A percentile compares a stretch with the other conserved stretches of the same genome.
phyloP scores from a whole-genome alignment of 2,113 vertebrate species.

The Chionomys nivalis region DNA sequence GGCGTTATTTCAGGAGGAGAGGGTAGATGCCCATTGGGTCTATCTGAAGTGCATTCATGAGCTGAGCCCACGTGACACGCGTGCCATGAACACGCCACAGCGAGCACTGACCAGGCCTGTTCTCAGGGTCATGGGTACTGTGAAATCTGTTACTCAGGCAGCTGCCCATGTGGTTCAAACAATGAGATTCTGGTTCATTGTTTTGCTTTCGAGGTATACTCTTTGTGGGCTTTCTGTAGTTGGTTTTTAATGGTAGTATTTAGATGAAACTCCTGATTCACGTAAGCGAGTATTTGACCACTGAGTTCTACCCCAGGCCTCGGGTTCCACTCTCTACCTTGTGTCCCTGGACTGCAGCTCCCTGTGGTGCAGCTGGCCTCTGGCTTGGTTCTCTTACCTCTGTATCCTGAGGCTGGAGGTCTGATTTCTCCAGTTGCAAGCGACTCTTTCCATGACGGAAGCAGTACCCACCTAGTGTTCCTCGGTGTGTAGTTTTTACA shows the following conservation, averaged over 20 bases:
- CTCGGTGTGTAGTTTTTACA: background rate
- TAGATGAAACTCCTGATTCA: background rate
- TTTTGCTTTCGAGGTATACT: background rate
- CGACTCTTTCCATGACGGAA: background rate
- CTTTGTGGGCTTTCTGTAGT: background rate
- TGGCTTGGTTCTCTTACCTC: background rate
- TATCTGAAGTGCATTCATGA: background rate
- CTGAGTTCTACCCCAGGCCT: background rate
- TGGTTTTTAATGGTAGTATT: background rate
- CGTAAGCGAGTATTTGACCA: background rate
- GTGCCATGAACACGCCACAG: rapidly evolving
- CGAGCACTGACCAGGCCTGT: too few relatives aligned
- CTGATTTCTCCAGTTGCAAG: background rate
- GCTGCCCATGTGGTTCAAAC: background rate
- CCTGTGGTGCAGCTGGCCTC: rapidly evolving
- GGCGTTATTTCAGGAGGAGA: background rate
- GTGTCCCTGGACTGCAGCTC: background rate
- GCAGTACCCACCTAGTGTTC: background rate
- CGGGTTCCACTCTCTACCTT: background rate
- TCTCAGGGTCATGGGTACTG: background rate
- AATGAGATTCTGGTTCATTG: background rate
- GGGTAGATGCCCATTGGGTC: background rate
- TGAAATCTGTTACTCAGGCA: too few relatives aligned
- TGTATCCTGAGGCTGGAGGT: background rate
- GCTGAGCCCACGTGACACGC: rapidly evolving